Conservation (phyloP, 2,888 invertebrate genomes). For the Drosophila pseudotalamancana region DNA sequence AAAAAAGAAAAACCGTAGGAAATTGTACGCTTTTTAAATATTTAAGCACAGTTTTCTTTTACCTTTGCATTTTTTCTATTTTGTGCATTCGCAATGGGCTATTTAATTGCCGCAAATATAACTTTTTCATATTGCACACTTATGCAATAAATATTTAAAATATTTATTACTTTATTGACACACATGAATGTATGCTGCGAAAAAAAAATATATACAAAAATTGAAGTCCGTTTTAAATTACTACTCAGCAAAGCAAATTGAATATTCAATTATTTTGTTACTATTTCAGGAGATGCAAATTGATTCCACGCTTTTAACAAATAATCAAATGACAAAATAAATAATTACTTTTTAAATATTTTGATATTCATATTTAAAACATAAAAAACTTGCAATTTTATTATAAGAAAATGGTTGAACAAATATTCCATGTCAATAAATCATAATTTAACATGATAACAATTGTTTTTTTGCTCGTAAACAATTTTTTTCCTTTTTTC, state of each 20-base stretch:
- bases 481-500: too few species aligned
- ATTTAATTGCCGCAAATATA: constrained; percentile 70
- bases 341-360: background rate
- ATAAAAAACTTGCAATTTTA: background rate
- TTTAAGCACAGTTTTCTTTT: constrained; percentile 42
- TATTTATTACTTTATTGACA: constrained; percentile 44
- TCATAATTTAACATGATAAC: too few species aligned
- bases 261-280: constrained; percentile 6
- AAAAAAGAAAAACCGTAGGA: background rate
- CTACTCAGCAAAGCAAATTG: constrained; percentile 7
- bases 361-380: background rate
- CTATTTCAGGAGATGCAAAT: background rate
- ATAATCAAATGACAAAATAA: background rate
- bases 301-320: background rate
- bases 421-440: too few species aligned
- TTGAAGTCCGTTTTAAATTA: background rate
- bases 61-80: background rate
- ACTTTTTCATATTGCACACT: constrained; percentile 53
- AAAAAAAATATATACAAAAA: background rate
- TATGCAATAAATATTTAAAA: constrained; percentile 52
- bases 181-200: constrained; percentile 1
- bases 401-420: too few species aligned
- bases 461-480: too few species aligned
- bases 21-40: constrained; percentile 49
- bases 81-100: constrained; percentile 45